Evolutionary conservation across 2,888 invertebrate genomes (phyloP).

Genomic region (Drosophila basisetae): DNA sequence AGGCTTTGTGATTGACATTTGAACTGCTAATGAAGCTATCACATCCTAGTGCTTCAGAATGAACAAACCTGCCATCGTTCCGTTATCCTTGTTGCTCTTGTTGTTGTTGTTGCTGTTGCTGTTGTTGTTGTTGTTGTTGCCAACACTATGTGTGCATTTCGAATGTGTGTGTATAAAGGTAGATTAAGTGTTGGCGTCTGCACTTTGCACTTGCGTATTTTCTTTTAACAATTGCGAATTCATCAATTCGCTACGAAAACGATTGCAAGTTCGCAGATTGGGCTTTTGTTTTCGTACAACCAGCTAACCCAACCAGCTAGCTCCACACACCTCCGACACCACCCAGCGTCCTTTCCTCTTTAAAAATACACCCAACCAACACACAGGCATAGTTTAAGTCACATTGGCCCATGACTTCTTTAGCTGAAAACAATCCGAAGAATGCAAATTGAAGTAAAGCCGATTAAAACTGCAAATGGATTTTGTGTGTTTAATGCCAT

Average conservation of each 20-base stretch:
- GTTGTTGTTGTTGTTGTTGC: not conserved
- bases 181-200: conserved; percentile 31
- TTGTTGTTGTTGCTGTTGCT: not conserved
- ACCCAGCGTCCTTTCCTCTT: not conserved
- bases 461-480: conserved; percentile 65
- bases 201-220: conserved; percentile 64
- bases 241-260: conserved; percentile 21
- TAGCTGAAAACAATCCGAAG: conserved; percentile 59
- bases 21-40: conserved; percentile 65
- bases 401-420: not conserved
- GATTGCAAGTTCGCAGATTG: conserved; percentile 23
- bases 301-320: not conserved
- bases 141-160: not conserved
- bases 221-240: conserved; percentile 61
- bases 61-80: conserved; percentile 3
- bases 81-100: not conserved
- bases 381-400: conserved; percentile 4
- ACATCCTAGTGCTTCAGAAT: conserved; percentile 38
- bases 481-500: conserved; percentile 63
- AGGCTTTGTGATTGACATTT: conserved; percentile 56
- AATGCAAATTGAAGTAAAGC: conserved; percentile 66
- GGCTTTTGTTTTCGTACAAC: conserved; percentile 7
- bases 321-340: not conserved
- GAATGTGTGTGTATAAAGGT: conserved; percentile 6
- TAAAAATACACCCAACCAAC: not conserved